Conservation (phyloP, 2,113 vertebrate species). For the Bos indicus region DNA sequence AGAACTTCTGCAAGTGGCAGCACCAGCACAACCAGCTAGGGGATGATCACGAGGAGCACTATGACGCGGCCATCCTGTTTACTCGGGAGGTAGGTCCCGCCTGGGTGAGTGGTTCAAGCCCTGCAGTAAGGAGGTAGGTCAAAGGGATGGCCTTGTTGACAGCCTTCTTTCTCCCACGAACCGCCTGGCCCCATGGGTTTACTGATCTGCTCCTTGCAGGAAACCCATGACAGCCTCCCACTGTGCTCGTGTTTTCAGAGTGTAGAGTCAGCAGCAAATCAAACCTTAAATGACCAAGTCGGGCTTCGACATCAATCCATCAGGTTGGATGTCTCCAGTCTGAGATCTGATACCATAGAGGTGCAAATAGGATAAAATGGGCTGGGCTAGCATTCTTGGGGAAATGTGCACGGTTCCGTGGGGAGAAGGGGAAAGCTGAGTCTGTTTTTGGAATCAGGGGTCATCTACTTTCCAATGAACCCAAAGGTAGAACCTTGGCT, state of each 20-base stretch:
- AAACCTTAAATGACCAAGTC: not conserved
- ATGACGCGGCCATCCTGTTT: conserved; percentile 98
- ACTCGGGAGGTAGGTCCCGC: conserved; percentile 91
- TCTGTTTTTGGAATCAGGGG: not conserved
- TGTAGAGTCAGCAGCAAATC: not conserved
- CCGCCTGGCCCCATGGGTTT: not conserved
- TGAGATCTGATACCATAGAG: not conserved
- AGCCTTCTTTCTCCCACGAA: not conserved
- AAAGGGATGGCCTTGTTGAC: too few relatives aligned
- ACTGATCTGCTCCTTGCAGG: not conserved
- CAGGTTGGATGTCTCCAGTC: not conserved
- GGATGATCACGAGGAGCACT: conserved; percentile 91
- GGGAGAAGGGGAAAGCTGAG: not conserved
- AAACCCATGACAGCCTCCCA: not conserved
- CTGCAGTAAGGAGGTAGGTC: not conserved
- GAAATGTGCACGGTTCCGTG: not conserved
- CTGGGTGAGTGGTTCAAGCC: not conserved
- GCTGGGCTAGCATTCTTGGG: not conserved
- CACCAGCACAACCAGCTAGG: conserved; percentile 95
- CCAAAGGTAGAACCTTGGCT: not conserved
- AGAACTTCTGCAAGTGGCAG: conserved; percentile 99
- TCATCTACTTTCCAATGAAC: not conserved
- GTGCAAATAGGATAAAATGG: not conserved
- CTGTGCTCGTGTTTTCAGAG: not conserved
- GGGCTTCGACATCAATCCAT: not conserved